Conservation (phyloP, 2,888 invertebrate species). For the Morpho helenor region DNA sequence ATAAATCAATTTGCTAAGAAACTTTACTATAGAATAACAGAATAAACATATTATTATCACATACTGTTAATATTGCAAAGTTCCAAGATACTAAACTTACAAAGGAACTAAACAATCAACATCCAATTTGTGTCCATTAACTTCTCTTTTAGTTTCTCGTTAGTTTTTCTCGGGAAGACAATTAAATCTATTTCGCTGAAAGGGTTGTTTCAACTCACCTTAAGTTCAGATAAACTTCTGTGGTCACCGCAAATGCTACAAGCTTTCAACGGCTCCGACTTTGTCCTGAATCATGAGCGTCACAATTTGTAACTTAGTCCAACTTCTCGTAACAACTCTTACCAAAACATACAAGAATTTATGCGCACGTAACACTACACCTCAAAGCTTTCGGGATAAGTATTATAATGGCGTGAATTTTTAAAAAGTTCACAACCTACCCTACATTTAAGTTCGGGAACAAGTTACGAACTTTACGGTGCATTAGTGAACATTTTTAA, state of each 20-base stretch:
- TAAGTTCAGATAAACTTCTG: slow-evolving; percentile 22
- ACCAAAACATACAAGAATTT: slow-evolving; percentile 7
- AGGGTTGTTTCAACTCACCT: slow-evolving; percentile 15
- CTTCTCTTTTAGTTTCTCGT: not conserved
- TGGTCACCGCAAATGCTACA: slow-evolving; percentile 24
- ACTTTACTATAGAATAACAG: too few species aligned
- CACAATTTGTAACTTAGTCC: slow-evolving; percentile 19
- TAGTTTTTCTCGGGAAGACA: not conserved
- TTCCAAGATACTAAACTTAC: too few species aligned
- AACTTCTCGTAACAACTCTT: slow-evolving; percentile 13
- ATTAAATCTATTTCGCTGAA: slow-evolving; percentile 11
- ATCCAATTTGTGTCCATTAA: not conserved
- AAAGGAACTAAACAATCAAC: not conserved
- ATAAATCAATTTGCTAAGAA: too few species aligned
- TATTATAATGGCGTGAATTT: slow-evolving; percentile 6
- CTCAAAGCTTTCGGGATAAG: slow-evolving; percentile 3
- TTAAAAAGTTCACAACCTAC: not conserved
- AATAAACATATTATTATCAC: too few species aligned
- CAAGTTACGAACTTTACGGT: slow-evolving; percentile 17
- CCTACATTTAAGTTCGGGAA: slow-evolving; percentile 9
- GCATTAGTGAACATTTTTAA: slow-evolving; percentile 23
- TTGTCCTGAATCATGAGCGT: slow-evolving; percentile 24
- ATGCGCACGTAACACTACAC: not conserved
- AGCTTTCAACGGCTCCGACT: slow-evolving; percentile 24
- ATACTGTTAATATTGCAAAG: too few species aligned